phyloP scores from a whole-genome alignment of 2,113 vertebrate genomes.

The Lasiurus borealis region DNA sequence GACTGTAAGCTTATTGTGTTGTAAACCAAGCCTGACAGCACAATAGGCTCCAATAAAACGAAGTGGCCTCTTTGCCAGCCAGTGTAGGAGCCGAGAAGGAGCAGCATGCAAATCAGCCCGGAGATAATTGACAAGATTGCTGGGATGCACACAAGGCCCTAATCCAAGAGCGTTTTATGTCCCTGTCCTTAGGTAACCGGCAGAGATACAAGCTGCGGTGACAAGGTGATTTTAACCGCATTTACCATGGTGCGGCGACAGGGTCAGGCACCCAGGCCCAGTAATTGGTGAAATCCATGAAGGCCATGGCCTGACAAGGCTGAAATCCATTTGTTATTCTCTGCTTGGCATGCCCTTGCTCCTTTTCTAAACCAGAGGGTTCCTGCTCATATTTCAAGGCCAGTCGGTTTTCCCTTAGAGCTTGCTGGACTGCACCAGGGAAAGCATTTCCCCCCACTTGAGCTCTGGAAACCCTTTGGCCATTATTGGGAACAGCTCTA shows the following conservation, averaged over 20 bases:
- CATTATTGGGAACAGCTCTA: not conserved
- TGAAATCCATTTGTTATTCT: slow-evolving; percentile 76
- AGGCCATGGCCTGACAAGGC: slow-evolving; percentile 76
- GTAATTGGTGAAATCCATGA: slow-evolving; percentile 69
- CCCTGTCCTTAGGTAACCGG: slow-evolving; percentile 68
- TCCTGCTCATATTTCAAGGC: not conserved
- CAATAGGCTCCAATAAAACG: slow-evolving; percentile 84
- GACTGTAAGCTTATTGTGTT: slow-evolving; percentile 84
- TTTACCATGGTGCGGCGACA: slow-evolving; percentile 63
- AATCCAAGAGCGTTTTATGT: slow-evolving; percentile 21
- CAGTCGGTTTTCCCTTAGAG: not conserved
- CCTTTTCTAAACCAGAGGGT: not conserved
- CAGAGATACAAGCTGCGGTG: slow-evolving; percentile 64
- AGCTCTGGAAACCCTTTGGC: not conserved
- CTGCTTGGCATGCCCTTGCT: slow-evolving; percentile 45
- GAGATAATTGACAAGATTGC: slow-evolving; percentile 71
- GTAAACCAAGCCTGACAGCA: slow-evolving; percentile 86
- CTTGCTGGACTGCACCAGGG: not conserved
- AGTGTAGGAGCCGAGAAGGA: slow-evolving; percentile 59
- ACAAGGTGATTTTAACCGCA: not conserved
- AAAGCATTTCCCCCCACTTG: not conserved
- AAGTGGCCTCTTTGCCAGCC: slow-evolving; percentile 61
- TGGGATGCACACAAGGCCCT: slow-evolving; percentile 50
- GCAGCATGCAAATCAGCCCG: slow-evolving; percentile 70
- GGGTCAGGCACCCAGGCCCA: slow-evolving; percentile 50